Conservation (phyloP, 2,888 invertebrate species). For the Sarcophaga caerulescens region DNA sequence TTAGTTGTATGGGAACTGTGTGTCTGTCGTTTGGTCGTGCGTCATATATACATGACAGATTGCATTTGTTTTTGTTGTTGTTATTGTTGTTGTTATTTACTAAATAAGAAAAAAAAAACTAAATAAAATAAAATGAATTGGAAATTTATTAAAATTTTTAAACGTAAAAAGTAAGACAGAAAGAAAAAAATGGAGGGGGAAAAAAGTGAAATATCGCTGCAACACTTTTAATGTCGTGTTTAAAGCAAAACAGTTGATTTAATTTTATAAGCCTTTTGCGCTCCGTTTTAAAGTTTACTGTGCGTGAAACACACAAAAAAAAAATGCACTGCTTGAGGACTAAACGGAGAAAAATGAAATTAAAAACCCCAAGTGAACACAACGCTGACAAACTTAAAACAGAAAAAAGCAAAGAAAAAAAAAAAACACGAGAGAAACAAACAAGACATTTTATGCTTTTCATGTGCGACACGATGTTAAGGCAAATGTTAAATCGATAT, state of each 20-base stretch:
- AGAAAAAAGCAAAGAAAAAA: too few species aligned
- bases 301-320: constrained; percentile 53
- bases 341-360: constrained; percentile 5
- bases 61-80: constrained; percentile 66
- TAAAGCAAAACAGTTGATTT: constrained; percentile 60
- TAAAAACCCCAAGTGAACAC: not conserved
- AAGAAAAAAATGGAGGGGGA: constrained; percentile 40
- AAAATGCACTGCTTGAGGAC: not conserved
- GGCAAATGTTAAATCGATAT: constrained; percentile 69
- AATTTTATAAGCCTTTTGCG: constrained; percentile 37
- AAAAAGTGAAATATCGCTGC: constrained; percentile 62
- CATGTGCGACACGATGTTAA: constrained; percentile 69
- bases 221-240: constrained; percentile 71
- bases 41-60: constrained; percentile 69
- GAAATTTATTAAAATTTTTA: constrained; percentile 64
- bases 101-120: too few species aligned
- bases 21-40: constrained; percentile 62
- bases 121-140: constrained; percentile 53
- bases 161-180: not conserved
- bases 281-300: constrained; percentile 35
- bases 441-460: constrained; percentile 68
- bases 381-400: not conserved
- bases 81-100: constrained; percentile 5
- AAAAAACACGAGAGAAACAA: constrained; percentile 49
- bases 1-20: not conserved